Percentiles rank a stretch among this genome's conserved stretches.
phyloP scores from a whole-genome alignment of 2,797 vertebrate species.

The Notolabrus celidotus region DNA sequence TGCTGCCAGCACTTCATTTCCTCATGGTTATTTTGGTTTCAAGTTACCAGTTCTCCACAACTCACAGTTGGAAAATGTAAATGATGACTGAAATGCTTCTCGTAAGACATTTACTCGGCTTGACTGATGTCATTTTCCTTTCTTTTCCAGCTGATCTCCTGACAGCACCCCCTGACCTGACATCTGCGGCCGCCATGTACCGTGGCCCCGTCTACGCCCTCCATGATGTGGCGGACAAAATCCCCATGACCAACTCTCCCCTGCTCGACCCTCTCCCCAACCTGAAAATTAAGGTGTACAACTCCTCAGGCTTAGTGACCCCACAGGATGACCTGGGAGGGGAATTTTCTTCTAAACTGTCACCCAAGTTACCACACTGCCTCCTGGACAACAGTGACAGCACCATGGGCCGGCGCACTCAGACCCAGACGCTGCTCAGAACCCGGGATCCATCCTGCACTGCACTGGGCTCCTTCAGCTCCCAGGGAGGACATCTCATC shows the following conservation, averaged over 20 bases:
- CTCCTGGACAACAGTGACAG: conserved; percentile 90
- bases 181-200: conserved; percentile 96
- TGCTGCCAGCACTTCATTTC: conserved; percentile 58
- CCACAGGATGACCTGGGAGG: conserved; percentile 95
- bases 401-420: conserved; percentile 92
- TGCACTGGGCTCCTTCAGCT: conserved; percentile 95
- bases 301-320: conserved; percentile 92
- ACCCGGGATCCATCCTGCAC: conserved; percentile 95
- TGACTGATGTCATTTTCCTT: conserved; percentile 3
- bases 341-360: conserved; percentile 93
- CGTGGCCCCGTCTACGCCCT: conserved; percentile 95
- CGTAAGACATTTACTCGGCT: background rate
- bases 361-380: conserved; percentile 93
- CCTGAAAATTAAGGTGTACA: conserved; percentile 98
- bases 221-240: conserved; percentile 97
- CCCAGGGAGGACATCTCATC: conserved; percentile 95
- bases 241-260: conserved; percentile 98
- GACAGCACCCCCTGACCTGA: conserved; percentile 95
- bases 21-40: conserved; percentile 46
- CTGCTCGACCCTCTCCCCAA: conserved; percentile 96
- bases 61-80: background rate
- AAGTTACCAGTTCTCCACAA: conserved; percentile 15
- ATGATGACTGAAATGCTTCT: background rate
- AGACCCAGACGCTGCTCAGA: conserved; percentile 93
- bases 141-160: conserved; percentile 89